phyloP scores from a whole-genome alignment of 2,888 invertebrate species.

The Oasisia sp. region DNA sequence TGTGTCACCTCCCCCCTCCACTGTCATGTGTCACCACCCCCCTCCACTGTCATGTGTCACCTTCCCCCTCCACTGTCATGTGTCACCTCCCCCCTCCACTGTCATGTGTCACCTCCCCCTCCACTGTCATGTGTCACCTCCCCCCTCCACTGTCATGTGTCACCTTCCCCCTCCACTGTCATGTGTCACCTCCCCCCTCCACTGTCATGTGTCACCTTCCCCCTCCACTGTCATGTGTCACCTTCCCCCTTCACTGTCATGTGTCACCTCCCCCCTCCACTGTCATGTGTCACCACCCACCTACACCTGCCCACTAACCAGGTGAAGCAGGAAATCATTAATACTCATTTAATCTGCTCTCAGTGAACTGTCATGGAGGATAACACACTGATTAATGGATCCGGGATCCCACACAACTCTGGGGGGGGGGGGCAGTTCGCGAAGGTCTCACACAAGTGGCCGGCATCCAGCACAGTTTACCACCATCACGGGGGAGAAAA shows the following conservation, averaged over 20 bases:
- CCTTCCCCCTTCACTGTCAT: no score
- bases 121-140: no score
- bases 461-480: neutral
- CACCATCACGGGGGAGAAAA: neutral
- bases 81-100: neutral
- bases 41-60: neutral
- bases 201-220: neutral
- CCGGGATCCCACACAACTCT: neutral
- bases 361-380: neutral
- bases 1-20: no score
- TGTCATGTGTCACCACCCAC: neutral
- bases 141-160: neutral
- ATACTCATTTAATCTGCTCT: conserved; percentile 17
- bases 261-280: neutral
- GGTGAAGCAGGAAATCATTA: conserved; percentile 17
- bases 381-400: neutral
- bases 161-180: no score
- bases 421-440: no score
- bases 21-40: neutral
- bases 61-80: no score
- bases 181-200: no score
- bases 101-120: neutral
- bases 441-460: neutral
- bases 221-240: neutral
- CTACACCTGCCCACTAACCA: neutral